Percentiles rank a stretch among this genome's conserved stretches.
Evolutionary conservation across 2,797 vertebrate genomes (phyloP).

Genomic region (Danio choprae): DNA sequence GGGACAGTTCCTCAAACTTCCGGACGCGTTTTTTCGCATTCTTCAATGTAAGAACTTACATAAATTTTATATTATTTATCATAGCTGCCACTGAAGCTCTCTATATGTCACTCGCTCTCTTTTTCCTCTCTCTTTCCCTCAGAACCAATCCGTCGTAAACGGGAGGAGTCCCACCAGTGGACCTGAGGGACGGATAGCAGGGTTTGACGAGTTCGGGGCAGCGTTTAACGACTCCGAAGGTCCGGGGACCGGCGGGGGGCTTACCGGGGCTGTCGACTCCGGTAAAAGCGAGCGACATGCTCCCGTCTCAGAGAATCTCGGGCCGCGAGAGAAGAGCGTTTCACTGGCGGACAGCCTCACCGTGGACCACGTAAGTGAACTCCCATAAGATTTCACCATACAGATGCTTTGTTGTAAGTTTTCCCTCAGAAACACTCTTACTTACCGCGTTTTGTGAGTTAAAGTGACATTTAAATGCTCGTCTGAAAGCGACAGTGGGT

Average conservation of each 20-base stretch:
- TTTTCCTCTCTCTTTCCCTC: not conserved
- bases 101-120: constrained; percentile 5
- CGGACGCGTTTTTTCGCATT: not conserved
- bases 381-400: not conserved
- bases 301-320: constrained; percentile 5
- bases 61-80: not conserved
- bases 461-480: not conserved
- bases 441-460: not conserved
- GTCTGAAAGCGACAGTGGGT: not conserved
- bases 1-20: not conserved
- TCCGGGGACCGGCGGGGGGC: not conserved
- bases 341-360: not conserved
- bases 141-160: constrained; percentile 19
- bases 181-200: constrained; percentile 13
- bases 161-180: constrained; percentile 40
- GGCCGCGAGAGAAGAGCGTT: constrained; percentile 3
- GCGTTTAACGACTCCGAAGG: not conserved
- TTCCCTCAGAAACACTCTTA: not conserved
- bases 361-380: constrained; percentile 42
- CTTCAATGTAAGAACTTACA: not conserved
- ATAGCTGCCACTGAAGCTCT: not conserved
- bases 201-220: constrained; percentile 10
- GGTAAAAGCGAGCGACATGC: constrained; percentile 26
- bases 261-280: constrained; percentile 9
- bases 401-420: not conserved